phyloP scores from a whole-genome alignment of 2,888 invertebrate species.

The Leptinotarsa peninsularis region DNA sequence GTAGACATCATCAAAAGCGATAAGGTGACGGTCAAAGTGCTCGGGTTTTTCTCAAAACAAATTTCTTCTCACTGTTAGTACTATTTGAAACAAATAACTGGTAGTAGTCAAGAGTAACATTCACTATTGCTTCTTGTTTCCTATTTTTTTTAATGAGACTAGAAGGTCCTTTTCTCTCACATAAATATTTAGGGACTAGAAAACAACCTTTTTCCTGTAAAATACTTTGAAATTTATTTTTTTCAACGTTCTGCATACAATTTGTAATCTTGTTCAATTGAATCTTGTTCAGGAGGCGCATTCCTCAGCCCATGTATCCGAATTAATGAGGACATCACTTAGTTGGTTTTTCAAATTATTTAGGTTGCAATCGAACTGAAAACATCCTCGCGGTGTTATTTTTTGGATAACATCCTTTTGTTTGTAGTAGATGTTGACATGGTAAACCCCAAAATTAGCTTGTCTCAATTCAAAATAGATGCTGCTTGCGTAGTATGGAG shows the following conservation, averaged over 20 bases:
- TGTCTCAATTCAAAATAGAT: constrained; percentile 76
- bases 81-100: no score
- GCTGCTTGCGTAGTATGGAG: constrained; percentile 75
- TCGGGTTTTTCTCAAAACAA: no score
- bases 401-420: constrained; percentile 29
- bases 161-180: no score
- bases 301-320: constrained; percentile 18
- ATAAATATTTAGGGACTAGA: no score
- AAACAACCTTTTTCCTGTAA: no score
- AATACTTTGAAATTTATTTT: neutral
- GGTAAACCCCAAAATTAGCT: constrained; percentile 2
- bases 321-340: constrained; percentile 26
- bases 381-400: constrained; percentile 32
- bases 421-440: constrained; percentile 39
- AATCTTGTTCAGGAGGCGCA: neutral
- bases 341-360: constrained; percentile 27
- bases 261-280: neutral
- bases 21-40: no score
- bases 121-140: no score
- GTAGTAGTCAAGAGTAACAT: no score
- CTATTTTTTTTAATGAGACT: no score
- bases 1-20: no score
- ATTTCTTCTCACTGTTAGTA: no score
- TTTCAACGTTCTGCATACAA: neutral
- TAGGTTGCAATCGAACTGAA: constrained; percentile 31